These are phyloP conservation scores for Chloropsis hardwickii DNA, from an alignment of 2,113 vertebrate species.

Conservation along the genomic window DNA sequence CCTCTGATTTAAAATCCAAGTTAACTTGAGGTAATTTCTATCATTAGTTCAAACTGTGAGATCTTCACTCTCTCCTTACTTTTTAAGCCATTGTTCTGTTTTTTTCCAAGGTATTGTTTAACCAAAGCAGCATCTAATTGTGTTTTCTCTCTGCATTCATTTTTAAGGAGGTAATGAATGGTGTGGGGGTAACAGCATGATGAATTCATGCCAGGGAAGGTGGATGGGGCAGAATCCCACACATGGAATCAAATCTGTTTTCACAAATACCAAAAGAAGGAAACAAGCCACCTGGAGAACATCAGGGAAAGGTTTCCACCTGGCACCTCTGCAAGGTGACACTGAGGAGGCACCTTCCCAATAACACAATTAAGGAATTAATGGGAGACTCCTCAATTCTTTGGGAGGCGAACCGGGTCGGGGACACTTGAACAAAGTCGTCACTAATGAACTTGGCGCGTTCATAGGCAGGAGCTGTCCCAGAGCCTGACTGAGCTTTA, in stretches of 20 bases:
- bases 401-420: background rate
- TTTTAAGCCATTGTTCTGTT: conserved; percentile 41
- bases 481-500: background rate
- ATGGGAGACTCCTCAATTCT: background rate
- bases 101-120: conserved; percentile 66
- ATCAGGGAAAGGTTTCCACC: background rate
- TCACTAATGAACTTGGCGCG: background rate
- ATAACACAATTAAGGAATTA: conserved; percentile 12
- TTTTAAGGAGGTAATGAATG: conserved; percentile 64
- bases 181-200: conserved; percentile 2
- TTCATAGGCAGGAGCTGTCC: background rate
- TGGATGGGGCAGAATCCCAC: conserved; percentile 30
- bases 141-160: conserved; percentile 60
- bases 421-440: background rate
- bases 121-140: conserved; percentile 67
- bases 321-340: background rate
- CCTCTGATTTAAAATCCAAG: conserved; percentile 51
- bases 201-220: conserved; percentile 44
- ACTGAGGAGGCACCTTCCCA: background rate
- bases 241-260: background rate
- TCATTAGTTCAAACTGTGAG: conserved; percentile 56
- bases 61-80: background rate
- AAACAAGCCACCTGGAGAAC: background rate
- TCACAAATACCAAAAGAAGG: conserved; percentile 1
- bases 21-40: conserved; percentile 59